A percentile compares a stretch with the other conserved stretches of the same genome.
Conservation (phyloP, 2,888 invertebrate species). For the Resseliella maxima region DNA sequence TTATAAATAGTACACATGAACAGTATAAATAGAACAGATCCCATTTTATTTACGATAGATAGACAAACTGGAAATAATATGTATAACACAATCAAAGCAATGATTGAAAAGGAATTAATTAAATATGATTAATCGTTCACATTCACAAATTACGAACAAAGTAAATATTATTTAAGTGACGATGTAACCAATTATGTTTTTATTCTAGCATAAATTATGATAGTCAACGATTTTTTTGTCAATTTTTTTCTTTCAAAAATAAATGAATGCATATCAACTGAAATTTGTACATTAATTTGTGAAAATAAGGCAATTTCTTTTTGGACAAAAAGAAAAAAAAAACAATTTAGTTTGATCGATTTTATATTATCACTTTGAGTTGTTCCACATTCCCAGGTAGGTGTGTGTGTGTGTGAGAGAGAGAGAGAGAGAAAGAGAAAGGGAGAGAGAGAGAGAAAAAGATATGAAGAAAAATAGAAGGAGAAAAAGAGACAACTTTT, state of each 20-base stretch:
- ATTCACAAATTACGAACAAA: slow-evolving; percentile 43
- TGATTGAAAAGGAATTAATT: slow-evolving; percentile 19
- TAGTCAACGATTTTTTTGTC: too few species aligned
- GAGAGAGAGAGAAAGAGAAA: too few species aligned
- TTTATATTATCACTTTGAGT: too few species aligned
- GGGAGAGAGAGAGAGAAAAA: background rate
- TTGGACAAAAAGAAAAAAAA: too few species aligned
- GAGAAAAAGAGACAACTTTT: background rate
- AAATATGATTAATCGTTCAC: slow-evolving; percentile 43
- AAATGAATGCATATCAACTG: too few species aligned
- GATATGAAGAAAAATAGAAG: background rate
- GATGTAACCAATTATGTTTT: too few species aligned
- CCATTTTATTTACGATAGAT: slow-evolving; percentile 55
- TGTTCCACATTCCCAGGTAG: too few species aligned
- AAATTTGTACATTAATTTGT: too few species aligned
- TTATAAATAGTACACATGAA: slow-evolving; percentile 31
- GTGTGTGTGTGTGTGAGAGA: too few species aligned
- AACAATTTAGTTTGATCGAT: too few species aligned
- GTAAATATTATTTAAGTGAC: background rate
- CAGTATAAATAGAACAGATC: slow-evolving; percentile 49
- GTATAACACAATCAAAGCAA: background rate
- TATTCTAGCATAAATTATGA: background rate
- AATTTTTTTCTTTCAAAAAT: too few species aligned
- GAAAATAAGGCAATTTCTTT: too few species aligned
- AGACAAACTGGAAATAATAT: slow-evolving; percentile 1